A percentile compares a stretch with the other conserved stretches of the same genome.
Evolutionary conservation across 2,113 vertebrate species (phyloP).

Genomic region (Spheniscus mendiculus): DNA sequence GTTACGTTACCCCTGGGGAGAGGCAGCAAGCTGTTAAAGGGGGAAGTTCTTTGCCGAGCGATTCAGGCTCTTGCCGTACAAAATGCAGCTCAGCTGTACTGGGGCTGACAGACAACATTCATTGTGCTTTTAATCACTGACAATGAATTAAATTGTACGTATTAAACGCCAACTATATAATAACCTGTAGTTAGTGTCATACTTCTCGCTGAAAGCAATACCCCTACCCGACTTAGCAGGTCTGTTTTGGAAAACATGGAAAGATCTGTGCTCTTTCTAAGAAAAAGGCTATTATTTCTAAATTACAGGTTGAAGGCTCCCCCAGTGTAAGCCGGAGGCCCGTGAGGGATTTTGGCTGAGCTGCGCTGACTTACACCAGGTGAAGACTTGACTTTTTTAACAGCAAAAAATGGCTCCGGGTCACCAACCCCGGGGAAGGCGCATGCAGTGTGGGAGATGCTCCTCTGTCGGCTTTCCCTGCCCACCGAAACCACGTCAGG

Average conservation of each 20-base stretch:
- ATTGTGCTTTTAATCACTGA: constrained; percentile 67
- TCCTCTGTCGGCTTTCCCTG: not conserved
- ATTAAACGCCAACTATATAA: constrained; percentile 71
- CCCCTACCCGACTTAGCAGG: not conserved
- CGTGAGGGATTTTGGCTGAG: not conserved
- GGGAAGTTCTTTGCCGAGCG: constrained; percentile 34
- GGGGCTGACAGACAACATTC: constrained; percentile 62
- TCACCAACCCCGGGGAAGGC: not conserved
- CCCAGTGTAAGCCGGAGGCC: not conserved
- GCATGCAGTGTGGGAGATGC: not conserved
- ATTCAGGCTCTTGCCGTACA: constrained; percentile 52
- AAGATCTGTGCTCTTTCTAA: constrained; percentile 31
- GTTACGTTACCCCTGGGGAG: not conserved
- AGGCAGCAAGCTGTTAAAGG: not conserved
- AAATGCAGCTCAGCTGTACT: constrained; percentile 60
- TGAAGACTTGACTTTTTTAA: not conserved
- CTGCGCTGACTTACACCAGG: not conserved
- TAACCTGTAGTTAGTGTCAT: constrained; percentile 62
- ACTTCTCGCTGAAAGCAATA: constrained; percentile 41
- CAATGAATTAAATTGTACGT: constrained; percentile 68
- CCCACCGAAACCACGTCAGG: not conserved
- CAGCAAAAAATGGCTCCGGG: not conserved
- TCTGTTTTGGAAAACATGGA: constrained; percentile 40
- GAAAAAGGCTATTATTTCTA: constrained; percentile 27
- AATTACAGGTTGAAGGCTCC: not conserved